phyloP scores from a whole-genome alignment of 2,888 invertebrate genomes.

The Tipula confusa region DNA sequence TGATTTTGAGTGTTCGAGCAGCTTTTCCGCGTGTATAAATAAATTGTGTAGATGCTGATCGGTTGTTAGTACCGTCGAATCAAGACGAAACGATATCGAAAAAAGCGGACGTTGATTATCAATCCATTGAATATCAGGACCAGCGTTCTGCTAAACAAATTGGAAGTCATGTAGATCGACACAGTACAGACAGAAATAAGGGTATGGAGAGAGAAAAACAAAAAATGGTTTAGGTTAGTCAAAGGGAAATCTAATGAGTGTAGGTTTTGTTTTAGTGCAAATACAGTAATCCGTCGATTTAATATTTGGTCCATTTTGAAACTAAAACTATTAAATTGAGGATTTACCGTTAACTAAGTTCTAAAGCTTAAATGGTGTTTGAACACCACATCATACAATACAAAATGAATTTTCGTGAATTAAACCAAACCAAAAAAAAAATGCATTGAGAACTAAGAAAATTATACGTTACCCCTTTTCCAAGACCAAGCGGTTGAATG shows the following conservation, averaged over 20 bases:
- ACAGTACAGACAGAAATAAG: constrained; percentile 33
- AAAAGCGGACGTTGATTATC: constrained; percentile 88
- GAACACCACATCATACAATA: no score
- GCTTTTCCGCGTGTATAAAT: constrained; percentile 77
- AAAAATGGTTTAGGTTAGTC: constrained; percentile 32
- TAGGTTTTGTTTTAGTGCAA: not conserved
- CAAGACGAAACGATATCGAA: constrained; percentile 73
- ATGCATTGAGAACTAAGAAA: constrained; percentile 21
- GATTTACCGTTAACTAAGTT: not conserved
- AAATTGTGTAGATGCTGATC: constrained; percentile 85
- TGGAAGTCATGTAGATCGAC: constrained; percentile 43
- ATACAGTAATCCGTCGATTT: not conserved
- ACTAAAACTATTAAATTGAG: not conserved
- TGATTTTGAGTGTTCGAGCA: constrained; percentile 56
- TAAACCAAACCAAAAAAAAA: not conserved
- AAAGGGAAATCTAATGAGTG: not conserved
- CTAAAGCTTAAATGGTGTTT: not conserved
- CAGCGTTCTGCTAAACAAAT: constrained; percentile 63
- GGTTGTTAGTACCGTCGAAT: constrained; percentile 85
- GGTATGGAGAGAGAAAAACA: constrained; percentile 28
- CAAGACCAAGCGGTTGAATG: constrained; percentile 83
- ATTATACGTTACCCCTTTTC: constrained; percentile 69
- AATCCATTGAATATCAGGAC: constrained; percentile 90
- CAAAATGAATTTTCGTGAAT: no score
- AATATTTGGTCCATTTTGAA: not conserved